Conservation (phyloP, 53 echinoderm and acorn worm species). For the Paracentrotus lividus region DNA sequence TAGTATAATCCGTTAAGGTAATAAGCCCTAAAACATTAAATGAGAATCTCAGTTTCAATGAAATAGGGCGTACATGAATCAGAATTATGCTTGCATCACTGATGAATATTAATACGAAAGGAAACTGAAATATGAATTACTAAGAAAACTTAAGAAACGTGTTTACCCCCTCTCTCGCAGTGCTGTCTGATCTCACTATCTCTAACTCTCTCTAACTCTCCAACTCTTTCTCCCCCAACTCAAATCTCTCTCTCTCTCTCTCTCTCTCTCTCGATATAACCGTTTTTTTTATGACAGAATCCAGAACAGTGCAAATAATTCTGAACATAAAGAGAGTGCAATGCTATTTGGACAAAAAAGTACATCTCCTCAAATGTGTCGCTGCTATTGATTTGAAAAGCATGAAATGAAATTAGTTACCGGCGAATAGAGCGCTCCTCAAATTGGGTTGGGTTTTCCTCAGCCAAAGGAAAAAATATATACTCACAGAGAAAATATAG, state of each 20-base stretch:
- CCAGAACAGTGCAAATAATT: neutral
- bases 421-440: neutral
- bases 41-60: too few species aligned
- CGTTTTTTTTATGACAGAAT: neutral
- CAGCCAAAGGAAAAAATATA: too few species aligned
- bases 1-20: too few species aligned
- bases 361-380: conserved; percentile 4
- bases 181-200: neutral
- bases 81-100: too few species aligned
- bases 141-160: too few species aligned
- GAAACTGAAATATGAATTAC: too few species aligned
- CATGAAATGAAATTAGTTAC: neutral
- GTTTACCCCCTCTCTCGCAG: neutral
- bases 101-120: too few species aligned
- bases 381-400: neutral
- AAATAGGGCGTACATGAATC: too few species aligned
- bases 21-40: too few species aligned
- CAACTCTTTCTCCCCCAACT: neutral
- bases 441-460: too few species aligned
- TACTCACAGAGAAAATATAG: too few species aligned
- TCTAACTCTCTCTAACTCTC: neutral
- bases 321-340: neutral
- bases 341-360: neutral
- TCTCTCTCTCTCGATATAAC: neutral
- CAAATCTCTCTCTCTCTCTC: neutral